Conservation (phyloP, 2,888 invertebrate genomes). For the Magallana nippona region DNA sequence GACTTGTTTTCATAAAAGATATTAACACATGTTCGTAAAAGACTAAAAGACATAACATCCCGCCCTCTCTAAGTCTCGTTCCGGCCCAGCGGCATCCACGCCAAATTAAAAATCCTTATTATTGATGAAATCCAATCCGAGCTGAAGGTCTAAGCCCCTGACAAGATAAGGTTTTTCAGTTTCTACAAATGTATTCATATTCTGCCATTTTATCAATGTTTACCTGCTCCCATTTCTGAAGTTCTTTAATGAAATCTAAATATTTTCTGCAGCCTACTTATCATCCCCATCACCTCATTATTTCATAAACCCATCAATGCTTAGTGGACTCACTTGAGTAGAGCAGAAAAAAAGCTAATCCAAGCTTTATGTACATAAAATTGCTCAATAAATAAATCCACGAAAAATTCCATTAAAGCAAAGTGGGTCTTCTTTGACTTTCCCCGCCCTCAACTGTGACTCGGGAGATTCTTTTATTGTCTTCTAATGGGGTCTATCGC, state of each 20-base stretch:
- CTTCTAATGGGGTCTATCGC: background rate
- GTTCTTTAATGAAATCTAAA: background rate
- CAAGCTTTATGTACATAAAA: constrained; percentile 12
- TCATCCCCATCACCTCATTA: background rate
- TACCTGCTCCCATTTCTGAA: background rate
- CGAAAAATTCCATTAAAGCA: background rate
- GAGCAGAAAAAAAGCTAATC: constrained; percentile 10
- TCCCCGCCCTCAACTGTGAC: background rate
- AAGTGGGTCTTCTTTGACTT: background rate
- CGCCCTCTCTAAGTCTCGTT: background rate
- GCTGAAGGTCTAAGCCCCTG: constrained; percentile 5
- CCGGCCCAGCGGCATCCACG: background rate
- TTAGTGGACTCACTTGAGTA: background rate
- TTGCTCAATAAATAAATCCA: background rate
- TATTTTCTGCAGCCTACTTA: background rate
- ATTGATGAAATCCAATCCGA: constrained; percentile 23
- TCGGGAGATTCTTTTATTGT: background rate
- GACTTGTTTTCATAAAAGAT: constrained; percentile 28
- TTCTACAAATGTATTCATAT: constrained; percentile 32
- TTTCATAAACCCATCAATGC: background rate
- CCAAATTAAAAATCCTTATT: constrained; percentile 30
- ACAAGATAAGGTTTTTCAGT: constrained; percentile 26
- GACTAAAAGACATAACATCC: constrained; percentile 4
- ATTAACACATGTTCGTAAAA: constrained; percentile 20
- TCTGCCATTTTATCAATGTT: constrained; percentile 26